phyloP scores from a whole-genome alignment of 2,888 invertebrate species.

The Lingula anatina region DNA sequence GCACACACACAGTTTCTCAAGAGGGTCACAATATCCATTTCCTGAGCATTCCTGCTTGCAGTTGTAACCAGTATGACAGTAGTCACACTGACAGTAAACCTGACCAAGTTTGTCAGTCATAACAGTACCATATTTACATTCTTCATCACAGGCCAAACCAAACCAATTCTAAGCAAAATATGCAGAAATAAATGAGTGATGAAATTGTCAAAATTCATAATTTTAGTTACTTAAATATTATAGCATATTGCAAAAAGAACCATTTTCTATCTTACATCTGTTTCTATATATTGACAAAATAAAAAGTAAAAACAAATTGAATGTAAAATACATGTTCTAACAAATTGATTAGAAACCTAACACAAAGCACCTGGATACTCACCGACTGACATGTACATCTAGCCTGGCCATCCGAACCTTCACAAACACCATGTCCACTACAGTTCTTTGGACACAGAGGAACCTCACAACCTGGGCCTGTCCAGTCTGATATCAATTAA shows the following conservation, averaged over 20 bases:
- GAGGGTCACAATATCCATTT: conserved; percentile 16
- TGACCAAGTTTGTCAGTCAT: conserved; percentile 13
- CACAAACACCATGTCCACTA: conserved; percentile 3
- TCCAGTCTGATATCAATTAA: too few species aligned
- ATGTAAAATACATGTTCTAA: too few species aligned
- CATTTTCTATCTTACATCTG: too few species aligned
- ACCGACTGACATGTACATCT: too few species aligned
- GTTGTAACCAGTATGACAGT: conserved; percentile 24
- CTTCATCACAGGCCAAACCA: conserved; percentile 20
- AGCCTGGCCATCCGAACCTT: neutral
- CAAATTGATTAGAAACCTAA: too few species aligned
- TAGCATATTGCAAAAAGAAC: too few species aligned
- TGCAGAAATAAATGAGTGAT: too few species aligned
- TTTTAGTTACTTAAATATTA: too few species aligned
- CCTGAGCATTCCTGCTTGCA: conserved; percentile 26
- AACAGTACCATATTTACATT: conserved; percentile 21
- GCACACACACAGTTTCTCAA: neutral
- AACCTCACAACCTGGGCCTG: conserved; percentile 2
- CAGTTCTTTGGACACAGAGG: conserved; percentile 1
- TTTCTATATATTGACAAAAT: too few species aligned
- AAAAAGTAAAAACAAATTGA: too few species aligned
- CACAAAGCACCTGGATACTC: too few species aligned
- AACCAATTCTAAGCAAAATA: conserved; percentile 25
- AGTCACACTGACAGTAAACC: conserved; percentile 24
- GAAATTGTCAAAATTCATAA: too few species aligned